Conservation (phyloP, 2,797 vertebrate genomes). For the Triplophysa yarkandensis region DNA sequence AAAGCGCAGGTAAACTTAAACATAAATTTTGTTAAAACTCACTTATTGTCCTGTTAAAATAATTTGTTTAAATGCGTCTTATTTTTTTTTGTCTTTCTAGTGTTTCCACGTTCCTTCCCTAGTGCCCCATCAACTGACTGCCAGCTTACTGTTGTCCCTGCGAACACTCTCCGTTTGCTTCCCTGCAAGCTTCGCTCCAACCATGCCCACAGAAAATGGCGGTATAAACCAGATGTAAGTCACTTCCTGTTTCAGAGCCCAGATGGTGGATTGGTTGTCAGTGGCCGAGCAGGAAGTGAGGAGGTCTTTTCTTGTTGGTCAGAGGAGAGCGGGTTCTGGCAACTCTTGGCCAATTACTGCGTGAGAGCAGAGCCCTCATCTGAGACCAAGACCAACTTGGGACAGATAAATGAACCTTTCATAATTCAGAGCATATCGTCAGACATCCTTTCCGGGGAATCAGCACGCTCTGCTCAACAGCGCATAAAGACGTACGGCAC, state of each 20-base stretch:
- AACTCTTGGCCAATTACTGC: constrained; percentile 92
- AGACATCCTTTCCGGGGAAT: constrained; percentile 63
- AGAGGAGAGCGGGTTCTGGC: constrained; percentile 83
- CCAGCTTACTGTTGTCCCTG: constrained; percentile 65
- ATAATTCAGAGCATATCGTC: constrained; percentile 64
- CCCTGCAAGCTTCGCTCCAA: constrained; percentile 89
- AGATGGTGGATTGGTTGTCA: constrained; percentile 86
- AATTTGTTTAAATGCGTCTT: neutral
- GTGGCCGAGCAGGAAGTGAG: constrained; percentile 77
- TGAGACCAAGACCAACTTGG: constrained; percentile 60
- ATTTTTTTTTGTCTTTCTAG: constrained; percentile 24
- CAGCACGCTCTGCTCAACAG: constrained; percentile 64
- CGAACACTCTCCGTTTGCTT: constrained; percentile 85
- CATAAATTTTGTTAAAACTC: neutral
- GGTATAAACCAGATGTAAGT: constrained; percentile 73
- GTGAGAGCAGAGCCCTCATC: constrained; percentile 70
- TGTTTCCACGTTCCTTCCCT: constrained; percentile 61
- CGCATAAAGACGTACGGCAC: constrained; percentile 90
- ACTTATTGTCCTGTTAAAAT: neutral
- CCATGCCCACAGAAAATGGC: constrained; percentile 85
- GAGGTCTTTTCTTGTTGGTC: constrained; percentile 95
- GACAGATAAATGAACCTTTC: constrained; percentile 59
- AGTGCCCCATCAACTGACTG: constrained; percentile 26
- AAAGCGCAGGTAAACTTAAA: constrained; percentile 30
- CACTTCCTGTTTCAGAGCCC: constrained; percentile 84